phyloP scores from a whole-genome alignment of 2,797 vertebrate species.

The Mionectes olivaceus region DNA sequence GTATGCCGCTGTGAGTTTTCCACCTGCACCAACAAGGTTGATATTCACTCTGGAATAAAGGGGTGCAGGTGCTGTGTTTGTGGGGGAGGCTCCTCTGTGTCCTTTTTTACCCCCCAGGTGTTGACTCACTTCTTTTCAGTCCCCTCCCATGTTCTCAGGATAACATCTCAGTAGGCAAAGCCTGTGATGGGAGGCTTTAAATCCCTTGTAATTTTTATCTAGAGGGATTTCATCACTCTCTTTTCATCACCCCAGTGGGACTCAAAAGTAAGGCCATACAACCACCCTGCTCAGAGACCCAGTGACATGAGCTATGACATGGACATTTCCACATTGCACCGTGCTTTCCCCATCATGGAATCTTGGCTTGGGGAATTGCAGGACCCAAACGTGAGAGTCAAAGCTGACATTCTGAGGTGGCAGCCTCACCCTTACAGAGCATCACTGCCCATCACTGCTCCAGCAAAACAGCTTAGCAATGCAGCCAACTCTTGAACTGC shows the following conservation, averaged over 20 bases:
- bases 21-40: not conserved
- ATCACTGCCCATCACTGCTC: not conserved
- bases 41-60: not conserved
- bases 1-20: not conserved
- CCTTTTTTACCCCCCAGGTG: not conserved
- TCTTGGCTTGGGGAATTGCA: not conserved
- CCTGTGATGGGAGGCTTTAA: not conserved
- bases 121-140: not conserved
- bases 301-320: fast-evolving
- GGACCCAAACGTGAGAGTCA: not conserved
- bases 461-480: not conserved
- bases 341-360: not conserved
- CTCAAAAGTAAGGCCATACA: not conserved
- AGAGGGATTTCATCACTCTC: not conserved
- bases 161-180: not conserved
- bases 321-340: not conserved
- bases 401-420: not conserved
- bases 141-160: not conserved
- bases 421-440: not conserved
- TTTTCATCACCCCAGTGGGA: not conserved
- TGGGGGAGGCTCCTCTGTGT: not conserved
- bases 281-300: fast-evolving
- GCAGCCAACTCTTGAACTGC: not conserved
- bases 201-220: not conserved
- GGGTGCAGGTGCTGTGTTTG: not conserved